Evolutionary conservation across 2,797 vertebrate genomes (phyloP).

Genomic region (Lagorchestes hirsutus): DNA sequence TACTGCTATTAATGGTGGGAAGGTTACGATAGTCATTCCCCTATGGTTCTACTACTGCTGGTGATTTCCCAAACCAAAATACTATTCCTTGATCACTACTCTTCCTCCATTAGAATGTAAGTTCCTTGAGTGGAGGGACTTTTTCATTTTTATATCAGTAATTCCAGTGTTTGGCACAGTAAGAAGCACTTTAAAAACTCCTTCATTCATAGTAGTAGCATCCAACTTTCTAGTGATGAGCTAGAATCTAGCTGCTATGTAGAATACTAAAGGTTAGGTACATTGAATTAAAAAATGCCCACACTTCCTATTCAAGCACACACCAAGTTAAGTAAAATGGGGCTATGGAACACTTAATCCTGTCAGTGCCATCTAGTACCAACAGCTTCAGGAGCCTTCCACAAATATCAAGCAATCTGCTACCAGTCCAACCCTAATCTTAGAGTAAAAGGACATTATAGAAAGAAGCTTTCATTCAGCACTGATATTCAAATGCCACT

Average conservation of each 20-base stretch:
- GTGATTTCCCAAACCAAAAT: background rate
- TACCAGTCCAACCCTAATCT: slow-evolving; percentile 32
- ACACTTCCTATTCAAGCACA: background rate
- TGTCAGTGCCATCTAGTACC: slow-evolving; percentile 28
- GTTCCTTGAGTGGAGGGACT: background rate
- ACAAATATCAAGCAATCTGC: slow-evolving; percentile 60
- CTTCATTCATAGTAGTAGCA: background rate
- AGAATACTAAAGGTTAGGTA: background rate
- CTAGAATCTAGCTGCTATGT: background rate
- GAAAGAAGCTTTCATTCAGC: slow-evolving; percentile 3
- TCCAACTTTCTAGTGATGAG: background rate
- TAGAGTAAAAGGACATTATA: slow-evolving; percentile 25
- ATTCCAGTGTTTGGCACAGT: background rate
- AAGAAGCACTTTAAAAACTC: background rate
- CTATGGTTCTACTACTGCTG: background rate
- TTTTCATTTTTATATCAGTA: background rate
- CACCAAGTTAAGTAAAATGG: slow-evolving; percentile 38
- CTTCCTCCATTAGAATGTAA: background rate
- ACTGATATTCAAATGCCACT: slow-evolving; percentile 8
- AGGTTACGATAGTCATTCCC: background rate
- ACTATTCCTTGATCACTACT: background rate
- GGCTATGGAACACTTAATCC: slow-evolving; percentile 25
- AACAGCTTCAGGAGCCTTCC: slow-evolving; percentile 29
- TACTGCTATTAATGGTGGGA: background rate
- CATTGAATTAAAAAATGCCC: background rate